Base-by-base conservation (phyloP, 2,888 invertebrate species). In the Scaptomyza parva region DNA sequence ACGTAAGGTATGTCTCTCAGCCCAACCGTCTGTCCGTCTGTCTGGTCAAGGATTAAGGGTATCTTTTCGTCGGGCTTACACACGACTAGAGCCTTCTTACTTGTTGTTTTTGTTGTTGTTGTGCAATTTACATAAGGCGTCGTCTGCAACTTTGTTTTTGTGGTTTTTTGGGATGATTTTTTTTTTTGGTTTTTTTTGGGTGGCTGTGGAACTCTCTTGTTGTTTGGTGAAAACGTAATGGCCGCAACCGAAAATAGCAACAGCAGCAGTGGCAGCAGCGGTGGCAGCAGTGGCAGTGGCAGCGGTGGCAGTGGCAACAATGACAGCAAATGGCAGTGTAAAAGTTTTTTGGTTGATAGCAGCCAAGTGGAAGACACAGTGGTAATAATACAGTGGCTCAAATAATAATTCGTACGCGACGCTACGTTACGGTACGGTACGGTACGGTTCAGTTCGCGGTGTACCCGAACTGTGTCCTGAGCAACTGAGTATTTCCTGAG, bases 241-340 rank as follows among this genome's bases (percentile, higher is more conserved):
- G 68, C 62, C 68, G 30, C 54, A 70, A 50, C 59, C 66, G 70
- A 79, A 82, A 66, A 76, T 66, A 64, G 63, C 60, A 70, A 50
- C 70, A 68, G 54, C 60, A 48, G 54, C 53, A 50, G 57, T n/a
- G n/a, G n/a, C n/a, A n/a, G n/a, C 76, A 70, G 63, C 68, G 12
- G 39, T 5, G 18, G 39, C 6, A 4, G 8, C 7, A 28, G 18
- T 6, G 3, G 8, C 2, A 14, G 7, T 11, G 7, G 12, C 14
- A 17, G 9, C 24, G 14, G 17, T 26, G 18, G 11, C 20, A 18
- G 18, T 67, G 72, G 62, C 74, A 70, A 85, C 82, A 82, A 82
- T 78, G 86, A 87, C 83, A 75, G 35, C 75, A 81, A 82, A 87
- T 78, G 82, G 67, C 81, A 82, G 79, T 70, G 87, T 63, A 81